Evolutionary conservation across 2,113 vertebrate genomes (phyloP).

Genomic region (Mus musculus): GRCm39 chr4:69823001-69823500

Average conservation of each 20-base stretch:
- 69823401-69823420: not conserved
- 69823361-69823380: not conserved
- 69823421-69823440: too few species aligned
- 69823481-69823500: not conserved
- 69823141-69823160: conserved; percentile 73
- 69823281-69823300: not conserved
- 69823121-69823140: conserved; percentile 77
- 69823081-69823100: conserved; percentile 11
- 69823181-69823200: conserved; percentile 53
- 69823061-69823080: conserved; percentile 58
- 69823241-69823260: not conserved
- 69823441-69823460: too few species aligned
- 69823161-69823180: conserved; percentile 35
- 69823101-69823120: conserved; percentile 73
- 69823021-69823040: conserved; percentile 47
- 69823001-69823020: not conserved
- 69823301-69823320: not conserved
- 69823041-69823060: conserved; percentile 58
- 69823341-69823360: not conserved
- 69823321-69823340: not conserved
- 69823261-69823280: accelerated
- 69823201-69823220: not conserved
- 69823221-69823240: not conserved
- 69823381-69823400: not conserved
- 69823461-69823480: not conserved